Evolutionary conservation across 2,797 vertebrate genomes (phyloP).

Genomic region (Paguma larvata): DNA sequence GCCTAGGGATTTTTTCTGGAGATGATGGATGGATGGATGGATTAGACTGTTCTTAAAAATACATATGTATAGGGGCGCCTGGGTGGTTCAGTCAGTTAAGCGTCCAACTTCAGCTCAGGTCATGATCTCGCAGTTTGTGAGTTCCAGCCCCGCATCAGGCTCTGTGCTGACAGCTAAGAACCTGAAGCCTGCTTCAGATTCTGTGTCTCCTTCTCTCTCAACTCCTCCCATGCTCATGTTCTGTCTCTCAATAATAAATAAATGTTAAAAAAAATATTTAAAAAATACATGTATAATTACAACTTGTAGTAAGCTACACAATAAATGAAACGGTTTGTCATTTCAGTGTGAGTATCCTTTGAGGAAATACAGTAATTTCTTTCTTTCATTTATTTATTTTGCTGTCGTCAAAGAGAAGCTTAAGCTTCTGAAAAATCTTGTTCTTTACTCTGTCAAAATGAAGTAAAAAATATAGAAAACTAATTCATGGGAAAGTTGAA

Average conservation of each 20-base stretch:
- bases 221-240: too few relatives aligned
- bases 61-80: not conserved
- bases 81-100: too few relatives aligned
- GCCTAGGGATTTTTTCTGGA: not conserved
- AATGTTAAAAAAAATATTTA: not conserved
- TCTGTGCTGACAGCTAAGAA: too few relatives aligned
- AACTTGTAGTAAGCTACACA: not conserved
- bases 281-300: slow-evolving; percentile 1
- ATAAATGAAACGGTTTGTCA: not conserved
- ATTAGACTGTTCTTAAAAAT: not conserved
- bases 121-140: too few relatives aligned
- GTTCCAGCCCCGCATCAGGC: too few relatives aligned
- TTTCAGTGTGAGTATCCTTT: slow-evolving; percentile 36
- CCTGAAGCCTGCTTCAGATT: too few relatives aligned
- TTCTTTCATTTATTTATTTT: slow-evolving; percentile 46
- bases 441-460: slow-evolving; percentile 63
- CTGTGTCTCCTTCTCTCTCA: too few relatives aligned
- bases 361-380: slow-evolving; percentile 41
- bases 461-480: slow-evolving; percentile 70
- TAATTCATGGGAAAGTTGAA: slow-evolving; percentile 44
- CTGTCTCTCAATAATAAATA: too few relatives aligned
- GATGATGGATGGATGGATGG: not conserved
- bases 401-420: slow-evolving; percentile 29
- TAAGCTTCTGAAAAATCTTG: slow-evolving; percentile 12
- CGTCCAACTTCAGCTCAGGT: too few relatives aligned